Percentiles rank a stretch among this genome's conserved stretches.
phyloP scores from a whole-genome alignment of 2,113 vertebrate genomes.

The Upupa epops region DNA sequence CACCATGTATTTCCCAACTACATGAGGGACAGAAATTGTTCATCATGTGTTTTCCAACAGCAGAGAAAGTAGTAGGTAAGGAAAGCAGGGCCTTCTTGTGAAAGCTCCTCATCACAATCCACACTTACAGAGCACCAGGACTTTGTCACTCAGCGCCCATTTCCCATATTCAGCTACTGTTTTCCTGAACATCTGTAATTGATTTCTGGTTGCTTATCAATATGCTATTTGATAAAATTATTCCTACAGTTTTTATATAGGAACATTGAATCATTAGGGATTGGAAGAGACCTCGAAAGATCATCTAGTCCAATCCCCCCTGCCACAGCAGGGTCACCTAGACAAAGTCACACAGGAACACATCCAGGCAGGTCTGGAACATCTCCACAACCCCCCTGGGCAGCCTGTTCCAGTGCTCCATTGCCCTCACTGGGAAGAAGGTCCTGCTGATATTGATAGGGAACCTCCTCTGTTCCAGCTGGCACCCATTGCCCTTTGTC shows the following conservation, averaged over 20 bases:
- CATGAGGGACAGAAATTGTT: neutral
- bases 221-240: neutral
- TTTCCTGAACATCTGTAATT: neutral
- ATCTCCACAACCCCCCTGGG: too few species aligned
- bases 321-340: too few species aligned
- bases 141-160: neutral
- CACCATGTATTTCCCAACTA: rapidly evolving
- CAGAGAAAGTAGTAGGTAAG: neutral
- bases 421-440: too few species aligned
- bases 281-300: too few species aligned
- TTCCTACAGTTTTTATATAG: neutral
- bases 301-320: too few species aligned
- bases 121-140: neutral
- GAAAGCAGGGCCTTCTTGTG: neutral
- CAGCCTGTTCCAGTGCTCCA: too few species aligned
- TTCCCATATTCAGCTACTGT: neutral
- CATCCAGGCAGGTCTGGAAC: too few species aligned
- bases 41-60: neutral
- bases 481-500: too few species aligned
- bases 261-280: too few species aligned
- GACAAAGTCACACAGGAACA: too few species aligned
- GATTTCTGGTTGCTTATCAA: neutral
- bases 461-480: too few species aligned
- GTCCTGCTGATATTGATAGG: too few species aligned
- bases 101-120: neutral